These are phyloP conservation scores for Lagodon rhomboides DNA, from an alignment of 2,797 vertebrate genomes.

Conservation along the genomic window DNA sequence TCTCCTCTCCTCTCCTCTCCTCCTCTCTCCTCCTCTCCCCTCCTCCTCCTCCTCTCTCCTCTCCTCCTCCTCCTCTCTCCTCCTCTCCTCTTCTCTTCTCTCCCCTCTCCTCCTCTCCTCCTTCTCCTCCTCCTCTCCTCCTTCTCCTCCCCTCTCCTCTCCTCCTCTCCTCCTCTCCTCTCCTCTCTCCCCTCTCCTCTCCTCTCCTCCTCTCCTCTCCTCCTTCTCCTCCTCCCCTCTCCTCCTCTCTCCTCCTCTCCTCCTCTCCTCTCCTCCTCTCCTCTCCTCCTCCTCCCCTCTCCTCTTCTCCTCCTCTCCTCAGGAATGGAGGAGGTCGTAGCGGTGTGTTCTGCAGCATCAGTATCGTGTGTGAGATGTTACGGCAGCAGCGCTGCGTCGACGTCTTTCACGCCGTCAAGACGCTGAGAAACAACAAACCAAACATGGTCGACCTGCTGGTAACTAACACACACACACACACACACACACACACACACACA, in stretches of 20 bases:
- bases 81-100: no score
- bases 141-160: no score
- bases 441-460: conserved; percentile 99
- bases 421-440: conserved; percentile 98
- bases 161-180: no score
- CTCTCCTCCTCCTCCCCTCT: no score
- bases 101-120: no score
- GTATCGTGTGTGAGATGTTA: conserved; percentile 97
- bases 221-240: neutral
- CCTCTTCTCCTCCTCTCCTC: conserved; percentile 9
- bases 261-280: neutral
- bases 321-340: conserved; percentile 97
- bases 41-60: no score
- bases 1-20: neutral
- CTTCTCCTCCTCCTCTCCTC: no score
- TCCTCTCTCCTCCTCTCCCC: neutral
- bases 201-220: no score
- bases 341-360: conserved; percentile 96
- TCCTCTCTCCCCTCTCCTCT: no score
- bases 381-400: conserved; percentile 94
- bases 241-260: neutral
- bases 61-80: no score
- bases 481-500: neutral
- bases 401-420: conserved; percentile 97
- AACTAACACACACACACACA: conserved; percentile 9